phyloP scores from a whole-genome alignment of 1,140 invertebrate species.

The Drosophila navojoa region DNA sequence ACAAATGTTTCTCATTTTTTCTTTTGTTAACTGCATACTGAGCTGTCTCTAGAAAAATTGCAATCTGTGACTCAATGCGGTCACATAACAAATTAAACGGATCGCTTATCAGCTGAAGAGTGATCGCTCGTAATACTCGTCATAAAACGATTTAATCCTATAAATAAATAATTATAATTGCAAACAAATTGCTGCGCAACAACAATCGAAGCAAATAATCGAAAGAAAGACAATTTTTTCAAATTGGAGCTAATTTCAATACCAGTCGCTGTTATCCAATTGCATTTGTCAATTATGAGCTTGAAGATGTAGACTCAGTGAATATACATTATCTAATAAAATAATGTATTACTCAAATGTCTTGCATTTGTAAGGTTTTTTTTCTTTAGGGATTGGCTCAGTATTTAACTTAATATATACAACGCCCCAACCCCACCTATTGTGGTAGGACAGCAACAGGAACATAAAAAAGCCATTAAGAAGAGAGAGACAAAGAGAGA shows the following conservation, averaged over 20 bases:
- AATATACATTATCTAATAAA: too few species aligned
- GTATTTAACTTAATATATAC: slow-evolving; percentile 8
- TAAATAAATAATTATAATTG: slow-evolving; percentile 67
- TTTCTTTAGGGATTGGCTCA: slow-evolving; percentile 25
- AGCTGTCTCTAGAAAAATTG: neutral
- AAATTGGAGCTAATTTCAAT: neutral
- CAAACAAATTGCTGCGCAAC: slow-evolving; percentile 58
- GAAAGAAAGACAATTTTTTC: neutral
- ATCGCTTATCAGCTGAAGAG: slow-evolving; percentile 50
- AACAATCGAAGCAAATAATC: slow-evolving; percentile 15
- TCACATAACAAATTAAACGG: slow-evolving; percentile 12
- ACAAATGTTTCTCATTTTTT: slow-evolving; percentile 2
- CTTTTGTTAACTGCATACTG: slow-evolving; percentile 23
- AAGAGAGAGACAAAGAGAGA: neutral
- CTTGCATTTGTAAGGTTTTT: slow-evolving; percentile 11
- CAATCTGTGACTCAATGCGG: slow-evolving; percentile 39
- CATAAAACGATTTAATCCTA: slow-evolving; percentile 29
- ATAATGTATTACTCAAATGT: neutral
- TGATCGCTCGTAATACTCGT: slow-evolving; percentile 53
- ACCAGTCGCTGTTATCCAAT: slow-evolving; percentile 1
- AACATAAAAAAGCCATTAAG: slow-evolving; percentile 72
- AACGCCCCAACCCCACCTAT: slow-evolving; percentile 9
- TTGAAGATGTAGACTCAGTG: slow-evolving; percentile 2
- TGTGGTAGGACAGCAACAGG: slow-evolving; percentile 61
- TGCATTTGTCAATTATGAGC: slow-evolving; percentile 3